These are phyloP conservation scores for Drosophila nasuta DNA, from an alignment of 1,140 invertebrate genomes.

Conservation along the genomic window DNA sequence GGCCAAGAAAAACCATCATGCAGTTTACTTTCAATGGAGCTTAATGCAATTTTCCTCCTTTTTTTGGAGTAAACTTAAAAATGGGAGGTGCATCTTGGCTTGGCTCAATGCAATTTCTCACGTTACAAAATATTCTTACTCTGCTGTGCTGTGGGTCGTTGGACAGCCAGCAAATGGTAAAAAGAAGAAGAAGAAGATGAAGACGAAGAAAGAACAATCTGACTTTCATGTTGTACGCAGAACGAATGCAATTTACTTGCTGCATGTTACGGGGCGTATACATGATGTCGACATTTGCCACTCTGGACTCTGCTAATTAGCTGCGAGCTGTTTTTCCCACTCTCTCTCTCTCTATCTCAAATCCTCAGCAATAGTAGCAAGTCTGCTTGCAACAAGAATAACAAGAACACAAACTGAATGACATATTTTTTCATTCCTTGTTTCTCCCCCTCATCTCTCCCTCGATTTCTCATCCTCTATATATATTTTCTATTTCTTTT, in stretches of 20 bases:
- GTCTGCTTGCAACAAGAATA: conserved; percentile 7
- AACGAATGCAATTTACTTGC: conserved; percentile 68
- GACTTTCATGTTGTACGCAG: conserved; percentile 3
- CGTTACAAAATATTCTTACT: conserved; percentile 60
- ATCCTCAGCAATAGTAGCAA: conserved; percentile 22
- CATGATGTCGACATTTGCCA: conserved; percentile 78
- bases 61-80: not conserved
- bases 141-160: conserved; percentile 21
- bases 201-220: not conserved
- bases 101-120: conserved; percentile 56
- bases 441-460: not conserved
- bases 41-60: conserved; percentile 67
- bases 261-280: conserved; percentile 72
- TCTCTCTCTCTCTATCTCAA: conserved; percentile 14
- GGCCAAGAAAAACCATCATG: conserved; percentile 10
- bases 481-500: conserved; percentile 24
- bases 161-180: conserved; percentile 22
- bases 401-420: conserved; percentile 41
- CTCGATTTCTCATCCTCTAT: not conserved
- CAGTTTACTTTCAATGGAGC: conserved; percentile 68
- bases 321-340: conserved; percentile 64
- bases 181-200: not conserved
- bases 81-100: conserved; percentile 17
- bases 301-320: conserved; percentile 68
- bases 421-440: conserved; percentile 51